phyloP scores from a whole-genome alignment of 2,888 invertebrate species.

The Anoncus sp. region DNA sequence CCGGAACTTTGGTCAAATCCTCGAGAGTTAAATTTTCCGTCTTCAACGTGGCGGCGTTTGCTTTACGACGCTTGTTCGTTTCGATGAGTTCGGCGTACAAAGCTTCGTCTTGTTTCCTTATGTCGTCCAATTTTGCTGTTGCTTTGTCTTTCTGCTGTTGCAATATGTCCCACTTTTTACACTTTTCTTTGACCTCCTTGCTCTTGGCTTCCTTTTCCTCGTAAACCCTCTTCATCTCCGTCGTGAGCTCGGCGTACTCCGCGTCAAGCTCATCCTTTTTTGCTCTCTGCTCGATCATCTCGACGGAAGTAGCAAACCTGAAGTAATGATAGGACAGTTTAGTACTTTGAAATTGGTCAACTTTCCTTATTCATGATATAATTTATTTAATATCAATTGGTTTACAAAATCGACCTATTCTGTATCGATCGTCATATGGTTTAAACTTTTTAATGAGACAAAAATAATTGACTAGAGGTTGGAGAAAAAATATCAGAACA shows the following conservation, averaged over 20 bases:
- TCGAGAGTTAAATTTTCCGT: conserved; percentile 88
- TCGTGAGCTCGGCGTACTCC: conserved; percentile 75
- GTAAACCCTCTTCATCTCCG: conserved; percentile 84
- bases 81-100: conserved; percentile 88
- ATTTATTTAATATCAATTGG: neutral
- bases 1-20: conserved; percentile 87
- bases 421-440: no score
- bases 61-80: conserved; percentile 90
- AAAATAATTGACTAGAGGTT: no score
- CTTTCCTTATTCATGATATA: neutral
- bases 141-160: conserved; percentile 86
- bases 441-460: no score
- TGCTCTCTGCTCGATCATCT: conserved; percentile 70
- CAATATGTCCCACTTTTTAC: conserved; percentile 84
- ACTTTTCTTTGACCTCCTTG: conserved; percentile 82
- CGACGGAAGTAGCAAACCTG: conserved; percentile 70
- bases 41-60: conserved; percentile 88
- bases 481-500: no score
- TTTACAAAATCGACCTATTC: no score
- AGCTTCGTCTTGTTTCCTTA: conserved; percentile 83
- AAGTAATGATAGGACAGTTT: conserved; percentile 15
- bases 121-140: conserved; percentile 82
- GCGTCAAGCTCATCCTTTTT: conserved; percentile 72
- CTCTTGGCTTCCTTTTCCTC: conserved; percentile 86
- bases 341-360: neutral